Conservation (phyloP, 2,113 vertebrate genomes). For the Heteronetta atricapilla region DNA sequence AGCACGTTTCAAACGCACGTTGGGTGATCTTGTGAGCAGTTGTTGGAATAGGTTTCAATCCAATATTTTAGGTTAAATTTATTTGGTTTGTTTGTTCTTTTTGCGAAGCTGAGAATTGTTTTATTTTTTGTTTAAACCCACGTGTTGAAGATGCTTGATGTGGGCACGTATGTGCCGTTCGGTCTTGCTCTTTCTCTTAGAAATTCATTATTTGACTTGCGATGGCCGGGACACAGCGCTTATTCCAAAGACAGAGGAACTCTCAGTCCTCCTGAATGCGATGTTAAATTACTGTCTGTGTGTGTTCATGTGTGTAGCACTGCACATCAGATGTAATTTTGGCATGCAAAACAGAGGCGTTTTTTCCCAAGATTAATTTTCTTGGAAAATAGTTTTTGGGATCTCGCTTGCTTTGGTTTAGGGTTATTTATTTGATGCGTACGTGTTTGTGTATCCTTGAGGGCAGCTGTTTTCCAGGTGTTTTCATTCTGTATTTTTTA, state of each 20-base stretch:
- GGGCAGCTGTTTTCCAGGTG: not conserved
- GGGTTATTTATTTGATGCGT: not conserved
- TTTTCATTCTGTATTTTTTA: not conserved
- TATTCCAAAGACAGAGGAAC: not conserved
- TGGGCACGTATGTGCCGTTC: not conserved
- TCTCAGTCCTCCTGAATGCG: not conserved
- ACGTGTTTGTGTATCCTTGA: not conserved
- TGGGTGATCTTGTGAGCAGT: rapidly evolving
- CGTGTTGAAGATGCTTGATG: rapidly evolving
- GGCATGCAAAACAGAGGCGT: not conserved
- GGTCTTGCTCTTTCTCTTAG: not conserved
- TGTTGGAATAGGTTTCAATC: not conserved
- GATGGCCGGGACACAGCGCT: not conserved
- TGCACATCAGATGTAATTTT: not conserved
- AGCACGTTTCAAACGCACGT: rapidly evolving
- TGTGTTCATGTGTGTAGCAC: not conserved
- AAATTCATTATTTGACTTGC: not conserved
- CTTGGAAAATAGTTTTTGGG: not conserved
- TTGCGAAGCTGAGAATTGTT: not conserved
- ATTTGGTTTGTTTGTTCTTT: not conserved
- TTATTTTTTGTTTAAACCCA: not conserved
- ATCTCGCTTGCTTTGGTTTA: not conserved
- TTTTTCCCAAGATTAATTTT: not conserved
- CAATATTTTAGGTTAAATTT: not conserved
- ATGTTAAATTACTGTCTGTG: not conserved